These are phyloP conservation scores for Lymantria dispar DNA, from an alignment of 2,888 invertebrate species.

Conservation along the genomic window DNA sequence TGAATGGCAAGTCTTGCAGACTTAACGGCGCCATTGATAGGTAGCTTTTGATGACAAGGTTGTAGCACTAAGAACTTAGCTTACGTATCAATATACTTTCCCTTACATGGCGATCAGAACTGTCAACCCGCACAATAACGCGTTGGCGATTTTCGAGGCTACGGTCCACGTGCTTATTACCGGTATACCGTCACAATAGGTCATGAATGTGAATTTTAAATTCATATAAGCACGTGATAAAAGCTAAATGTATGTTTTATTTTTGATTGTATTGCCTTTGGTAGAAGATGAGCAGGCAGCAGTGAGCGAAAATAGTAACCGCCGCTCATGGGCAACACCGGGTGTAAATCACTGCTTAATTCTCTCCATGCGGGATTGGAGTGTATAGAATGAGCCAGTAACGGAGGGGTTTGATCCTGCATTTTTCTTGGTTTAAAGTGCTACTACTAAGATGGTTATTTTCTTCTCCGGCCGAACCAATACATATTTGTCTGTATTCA, in stretches of 20 bases:
- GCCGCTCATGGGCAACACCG: too few relatives aligned
- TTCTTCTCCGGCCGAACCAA: too few relatives aligned
- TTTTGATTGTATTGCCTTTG: too few relatives aligned
- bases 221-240: neutral
- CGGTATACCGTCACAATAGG: slow-evolving; percentile 4
- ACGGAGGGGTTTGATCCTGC: too few relatives aligned
- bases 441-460: too few relatives aligned
- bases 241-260: neutral
- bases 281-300: too few relatives aligned
- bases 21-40: neutral
- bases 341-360: too few relatives aligned
- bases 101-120: slow-evolving; percentile 1
- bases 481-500: too few relatives aligned
- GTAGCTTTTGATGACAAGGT: neutral
- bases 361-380: too few relatives aligned
- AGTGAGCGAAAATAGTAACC: too few relatives aligned
- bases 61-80: neutral
- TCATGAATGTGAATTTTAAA: slow-evolving; percentile 1
- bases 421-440: too few relatives aligned
- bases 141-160: slow-evolving; percentile 6
- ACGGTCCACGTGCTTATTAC: slow-evolving; percentile 2
- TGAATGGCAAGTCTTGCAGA: neutral
- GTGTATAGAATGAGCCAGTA: too few relatives aligned
- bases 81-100: neutral
- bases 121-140: neutral